phyloP scores from a whole-genome alignment of 53 echinoderm and acorn worm genomes.

The Arbacia lixula region DNA sequence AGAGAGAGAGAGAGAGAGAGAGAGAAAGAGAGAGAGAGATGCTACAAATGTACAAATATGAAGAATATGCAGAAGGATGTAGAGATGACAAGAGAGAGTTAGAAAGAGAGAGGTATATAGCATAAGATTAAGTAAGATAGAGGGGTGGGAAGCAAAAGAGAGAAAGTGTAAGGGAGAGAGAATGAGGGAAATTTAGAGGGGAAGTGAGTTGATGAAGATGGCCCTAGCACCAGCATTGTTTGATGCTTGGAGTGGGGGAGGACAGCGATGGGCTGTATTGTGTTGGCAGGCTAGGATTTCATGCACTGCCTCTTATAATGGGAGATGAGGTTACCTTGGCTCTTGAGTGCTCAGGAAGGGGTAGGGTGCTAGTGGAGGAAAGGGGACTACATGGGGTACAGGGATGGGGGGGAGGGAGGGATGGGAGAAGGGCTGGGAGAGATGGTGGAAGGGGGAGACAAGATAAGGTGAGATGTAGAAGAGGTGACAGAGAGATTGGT shows the following conservation, averaged over 20 bases:
- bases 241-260: not conserved
- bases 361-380: no score
- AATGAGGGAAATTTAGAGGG: not conserved
- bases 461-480: no score
- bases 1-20: not conserved
- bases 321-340: conserved; percentile 8
- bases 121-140: not conserved
- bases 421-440: no score
- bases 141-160: not conserved
- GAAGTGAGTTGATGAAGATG: not conserved
- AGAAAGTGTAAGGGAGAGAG: not conserved
- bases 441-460: no score
- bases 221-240: conserved; percentile 1
- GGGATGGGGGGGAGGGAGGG: no score
- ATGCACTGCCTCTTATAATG: conserved; percentile 22
- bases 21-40: not conserved
- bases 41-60: not conserved
- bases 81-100: not conserved
- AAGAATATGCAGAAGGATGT: not conserved
- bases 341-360: no score
- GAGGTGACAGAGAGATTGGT: no score
- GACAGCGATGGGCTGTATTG: conserved; percentile 9
- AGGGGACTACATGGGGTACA: no score
- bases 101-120: not conserved
- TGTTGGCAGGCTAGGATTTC: conserved; percentile 16